Evolutionary conservation across 2,888 invertebrate species (phyloP).

Genomic region (Andrena flavipes): DNA sequence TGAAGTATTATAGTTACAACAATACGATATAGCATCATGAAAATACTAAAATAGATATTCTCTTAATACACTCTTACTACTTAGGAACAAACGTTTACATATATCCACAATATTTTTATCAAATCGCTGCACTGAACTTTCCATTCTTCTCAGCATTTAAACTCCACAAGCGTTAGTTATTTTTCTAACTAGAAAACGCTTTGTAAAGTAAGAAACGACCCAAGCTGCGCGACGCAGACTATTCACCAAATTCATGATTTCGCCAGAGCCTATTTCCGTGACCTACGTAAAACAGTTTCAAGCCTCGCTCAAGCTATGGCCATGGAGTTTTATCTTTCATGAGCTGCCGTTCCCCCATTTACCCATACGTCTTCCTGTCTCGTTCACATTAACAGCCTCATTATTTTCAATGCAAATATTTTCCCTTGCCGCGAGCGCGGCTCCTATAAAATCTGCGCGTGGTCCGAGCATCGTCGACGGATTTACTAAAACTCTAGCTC

Average conservation of each 20-base stretch:
- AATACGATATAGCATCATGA: too few relatives aligned
- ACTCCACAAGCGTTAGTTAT: too few relatives aligned
- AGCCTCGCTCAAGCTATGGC: not conserved
- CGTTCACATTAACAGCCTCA: conserved; percentile 4
- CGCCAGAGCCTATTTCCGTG: conserved; percentile 40
- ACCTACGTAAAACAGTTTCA: conserved; percentile 29
- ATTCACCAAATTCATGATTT: conserved; percentile 10
- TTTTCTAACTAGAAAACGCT: not conserved
- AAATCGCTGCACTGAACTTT: too few relatives aligned
- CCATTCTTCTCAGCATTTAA: too few relatives aligned
- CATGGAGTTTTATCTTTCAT: conserved; percentile 28
- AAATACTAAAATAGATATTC: too few relatives aligned
- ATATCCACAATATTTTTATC: too few relatives aligned
- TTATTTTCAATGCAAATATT: conserved; percentile 58
- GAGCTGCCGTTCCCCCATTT: not conserved
- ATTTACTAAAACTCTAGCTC: conserved; percentile 29
- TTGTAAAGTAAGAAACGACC: not conserved
- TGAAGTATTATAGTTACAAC: too few relatives aligned
- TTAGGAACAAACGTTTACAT: too few relatives aligned
- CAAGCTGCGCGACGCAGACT: not conserved
- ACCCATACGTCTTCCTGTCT: not conserved
- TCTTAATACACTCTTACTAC: too few relatives aligned
- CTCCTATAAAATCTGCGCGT: not conserved
- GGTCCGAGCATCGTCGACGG: conserved; percentile 25
- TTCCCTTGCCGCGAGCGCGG: conserved; percentile 6